Conservation (phyloP, 2,113 vertebrate species). For the Carollia perspicillata region DNA sequence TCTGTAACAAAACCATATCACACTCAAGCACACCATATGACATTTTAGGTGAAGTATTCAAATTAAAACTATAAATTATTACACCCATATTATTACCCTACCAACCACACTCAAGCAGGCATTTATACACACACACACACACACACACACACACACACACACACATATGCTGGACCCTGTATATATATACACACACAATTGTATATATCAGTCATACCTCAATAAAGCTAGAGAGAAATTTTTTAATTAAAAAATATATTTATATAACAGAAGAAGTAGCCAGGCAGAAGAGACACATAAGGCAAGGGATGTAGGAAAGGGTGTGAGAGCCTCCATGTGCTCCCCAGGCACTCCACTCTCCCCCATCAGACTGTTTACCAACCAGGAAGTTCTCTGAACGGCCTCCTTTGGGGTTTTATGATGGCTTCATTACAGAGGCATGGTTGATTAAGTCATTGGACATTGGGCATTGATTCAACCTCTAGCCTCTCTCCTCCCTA, state of each 20-base stretch:
- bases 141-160: not conserved
- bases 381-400: not conserved
- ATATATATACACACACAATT: not conserved
- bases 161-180: too few species aligned
- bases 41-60: too few species aligned
- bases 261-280: not conserved
- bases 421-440: not conserved
- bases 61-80: too few species aligned
- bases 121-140: too few species aligned
- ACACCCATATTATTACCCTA: too few species aligned
- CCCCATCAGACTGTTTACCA: not conserved
- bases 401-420: not conserved
- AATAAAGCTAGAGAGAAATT: not conserved
- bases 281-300: too few species aligned
- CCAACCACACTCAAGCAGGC: too few species aligned
- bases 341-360: not conserved
- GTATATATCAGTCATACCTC: not conserved
- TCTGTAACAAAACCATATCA: too few species aligned
- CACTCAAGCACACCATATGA: too few species aligned
- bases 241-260: not conserved
- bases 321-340: not conserved
- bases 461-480: not conserved
- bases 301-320: not conserved
- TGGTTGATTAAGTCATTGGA: not conserved
- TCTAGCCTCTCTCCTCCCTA: not conserved